Percentiles rank a stretch among this genome's conserved stretches.
Evolutionary conservation across 2,113 vertebrate species (phyloP).

Genomic region (Ovibos moschatus): DNA sequence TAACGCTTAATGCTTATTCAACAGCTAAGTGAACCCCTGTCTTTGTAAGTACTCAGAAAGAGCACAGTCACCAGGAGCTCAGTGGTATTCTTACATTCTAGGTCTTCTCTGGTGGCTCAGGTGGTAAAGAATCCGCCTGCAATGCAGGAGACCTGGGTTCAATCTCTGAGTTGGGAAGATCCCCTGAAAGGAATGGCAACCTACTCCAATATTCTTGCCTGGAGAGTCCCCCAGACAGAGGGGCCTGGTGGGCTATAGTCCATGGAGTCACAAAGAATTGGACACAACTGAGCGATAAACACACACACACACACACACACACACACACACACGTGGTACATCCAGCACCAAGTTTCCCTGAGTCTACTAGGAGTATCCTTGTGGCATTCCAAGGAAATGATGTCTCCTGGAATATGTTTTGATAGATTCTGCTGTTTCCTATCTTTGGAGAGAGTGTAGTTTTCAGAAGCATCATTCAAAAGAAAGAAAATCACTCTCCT

Average conservation of each 20-base stretch:
- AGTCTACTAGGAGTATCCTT: neutral
- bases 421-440: accelerated
- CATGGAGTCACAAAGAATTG: neutral
- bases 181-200: neutral
- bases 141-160: neutral
- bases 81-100: too few species aligned
- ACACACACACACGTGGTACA: neutral
- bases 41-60: neutral
- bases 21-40: too few species aligned
- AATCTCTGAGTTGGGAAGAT: neutral
- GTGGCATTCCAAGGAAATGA: neutral
- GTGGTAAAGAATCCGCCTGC: accelerated
- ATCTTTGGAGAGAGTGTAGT: neutral
- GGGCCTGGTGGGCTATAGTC: neutral
- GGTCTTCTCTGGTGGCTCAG: neutral
- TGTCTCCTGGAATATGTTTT: neutral
- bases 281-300: neutral
- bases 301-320: neutral
- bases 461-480: neutral
- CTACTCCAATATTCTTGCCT: neutral
- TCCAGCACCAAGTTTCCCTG: neutral
- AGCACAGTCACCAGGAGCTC: neutral
- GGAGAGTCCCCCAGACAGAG: neutral
- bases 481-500: neutral
- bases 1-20: neutral